Conservation (phyloP, 2,113 vertebrate genomes). For the Psophia crepitans region DNA sequence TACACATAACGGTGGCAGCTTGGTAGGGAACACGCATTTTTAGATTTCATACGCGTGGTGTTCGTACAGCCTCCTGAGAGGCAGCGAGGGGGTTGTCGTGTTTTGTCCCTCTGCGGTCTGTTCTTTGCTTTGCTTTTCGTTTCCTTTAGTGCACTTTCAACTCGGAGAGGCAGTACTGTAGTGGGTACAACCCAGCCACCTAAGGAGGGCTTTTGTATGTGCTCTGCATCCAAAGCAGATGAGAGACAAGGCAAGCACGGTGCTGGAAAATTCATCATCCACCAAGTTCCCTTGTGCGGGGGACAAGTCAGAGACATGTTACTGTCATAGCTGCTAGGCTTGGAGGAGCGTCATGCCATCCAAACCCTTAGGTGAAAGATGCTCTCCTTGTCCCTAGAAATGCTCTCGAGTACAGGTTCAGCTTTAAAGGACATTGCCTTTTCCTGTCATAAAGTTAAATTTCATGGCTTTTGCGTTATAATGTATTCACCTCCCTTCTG, state of each 20-base stretch:
- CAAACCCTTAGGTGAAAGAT: background rate
- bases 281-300: accelerated
- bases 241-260: background rate
- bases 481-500: background rate
- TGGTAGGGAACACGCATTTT: background rate
- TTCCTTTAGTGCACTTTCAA: background rate
- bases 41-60: background rate
- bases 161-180: background rate
- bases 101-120: background rate
- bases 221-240: background rate
- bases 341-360: background rate
- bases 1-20: background rate
- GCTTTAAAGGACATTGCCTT: background rate
- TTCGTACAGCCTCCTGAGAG: background rate
- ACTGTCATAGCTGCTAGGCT: background rate
- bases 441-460: background rate
- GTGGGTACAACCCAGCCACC: background rate
- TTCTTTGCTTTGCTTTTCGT: background rate
- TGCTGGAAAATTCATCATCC: background rate
- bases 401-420: background rate
- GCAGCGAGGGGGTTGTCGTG: background rate
- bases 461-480: background rate
- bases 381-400: background rate
- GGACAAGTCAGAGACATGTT: accelerated
- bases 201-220: background rate